Evolutionary conservation across 2,888 invertebrate genomes (phyloP).

Genomic region (Neocrepidodera transversa): DNA sequence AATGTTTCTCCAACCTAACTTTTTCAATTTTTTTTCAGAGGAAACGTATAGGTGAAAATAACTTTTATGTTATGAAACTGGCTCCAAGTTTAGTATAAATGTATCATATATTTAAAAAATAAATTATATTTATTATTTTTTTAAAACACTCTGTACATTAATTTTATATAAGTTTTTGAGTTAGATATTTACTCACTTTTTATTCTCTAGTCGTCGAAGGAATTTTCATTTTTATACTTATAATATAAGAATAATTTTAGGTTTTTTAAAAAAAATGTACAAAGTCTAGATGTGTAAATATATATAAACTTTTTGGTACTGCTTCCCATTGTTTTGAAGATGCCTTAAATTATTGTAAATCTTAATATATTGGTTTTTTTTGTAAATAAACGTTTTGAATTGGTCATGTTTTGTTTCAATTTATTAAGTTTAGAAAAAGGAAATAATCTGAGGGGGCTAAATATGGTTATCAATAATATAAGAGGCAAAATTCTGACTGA

Average conservation of each 20-base stretch:
- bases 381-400: slow-evolving; percentile 46
- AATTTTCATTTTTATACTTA: slow-evolving; percentile 20
- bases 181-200: slow-evolving; percentile 44
- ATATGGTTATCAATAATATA: too few relatives aligned
- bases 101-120: too few relatives aligned
- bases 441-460: too few relatives aligned
- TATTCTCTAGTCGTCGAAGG: slow-evolving; percentile 47
- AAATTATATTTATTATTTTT: too few relatives aligned
- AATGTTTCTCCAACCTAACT: too few relatives aligned
- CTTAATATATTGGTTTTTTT: slow-evolving; percentile 52
- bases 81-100: too few relatives aligned
- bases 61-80: too few relatives aligned
- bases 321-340: slow-evolving; percentile 35
- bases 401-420: slow-evolving; percentile 18
- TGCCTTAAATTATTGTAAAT: slow-evolving; percentile 54
- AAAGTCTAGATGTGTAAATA: slow-evolving; percentile 33
- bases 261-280: slow-evolving; percentile 41
- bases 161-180: slow-evolving; percentile 13
- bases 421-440: too few relatives aligned
- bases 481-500: too few relatives aligned
- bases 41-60: too few relatives aligned
- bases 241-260: slow-evolving; percentile 37
- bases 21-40: too few relatives aligned
- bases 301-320: slow-evolving; percentile 32
- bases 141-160: slow-evolving; percentile 14